Conservation (phyloP, 2,113 vertebrate genomes). For the Pitta sordida region DNA sequence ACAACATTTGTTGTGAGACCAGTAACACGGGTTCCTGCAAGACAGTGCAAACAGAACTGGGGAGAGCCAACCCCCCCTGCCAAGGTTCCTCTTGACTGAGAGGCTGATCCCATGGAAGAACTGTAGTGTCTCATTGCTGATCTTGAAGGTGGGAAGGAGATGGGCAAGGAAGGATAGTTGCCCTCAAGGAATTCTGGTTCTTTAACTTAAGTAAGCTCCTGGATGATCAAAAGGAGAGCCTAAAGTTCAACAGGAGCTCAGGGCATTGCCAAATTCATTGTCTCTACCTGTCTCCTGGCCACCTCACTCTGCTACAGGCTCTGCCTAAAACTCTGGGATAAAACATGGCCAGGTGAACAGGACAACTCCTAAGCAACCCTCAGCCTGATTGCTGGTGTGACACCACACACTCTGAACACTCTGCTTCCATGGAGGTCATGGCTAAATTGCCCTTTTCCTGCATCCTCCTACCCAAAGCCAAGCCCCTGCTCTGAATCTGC, state of each 20-base stretch:
- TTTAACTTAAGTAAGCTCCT: neutral
- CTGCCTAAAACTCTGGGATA: neutral
- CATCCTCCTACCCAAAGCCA: neutral
- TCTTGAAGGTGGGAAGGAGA: rapidly evolving
- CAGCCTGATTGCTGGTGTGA: rapidly evolving
- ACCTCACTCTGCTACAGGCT: neutral
- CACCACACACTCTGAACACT: rapidly evolving
- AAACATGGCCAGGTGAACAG: rapidly evolving
- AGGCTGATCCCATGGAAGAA: neutral
- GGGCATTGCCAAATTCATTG: neutral
- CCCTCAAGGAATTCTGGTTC: neutral
- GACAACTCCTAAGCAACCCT: neutral
- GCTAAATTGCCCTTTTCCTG: neutral
- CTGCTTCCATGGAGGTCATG: neutral
- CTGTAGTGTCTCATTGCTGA: neutral
- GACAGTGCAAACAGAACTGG: rapidly evolving
- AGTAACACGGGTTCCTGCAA: neutral
- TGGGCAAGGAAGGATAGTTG: neutral
- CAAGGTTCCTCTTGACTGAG: neutral
- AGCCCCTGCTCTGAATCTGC: rapidly evolving
- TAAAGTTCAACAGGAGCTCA: neutral
- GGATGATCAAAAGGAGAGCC: neutral
- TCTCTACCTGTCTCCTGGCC: neutral
- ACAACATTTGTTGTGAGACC: neutral
- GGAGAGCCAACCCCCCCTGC: rapidly evolving